A percentile compares a stretch with the other conserved stretches of the same genome.
Evolutionary conservation across 2,797 vertebrate species (phyloP).

Genomic region (Eulemur coronatus): DNA sequence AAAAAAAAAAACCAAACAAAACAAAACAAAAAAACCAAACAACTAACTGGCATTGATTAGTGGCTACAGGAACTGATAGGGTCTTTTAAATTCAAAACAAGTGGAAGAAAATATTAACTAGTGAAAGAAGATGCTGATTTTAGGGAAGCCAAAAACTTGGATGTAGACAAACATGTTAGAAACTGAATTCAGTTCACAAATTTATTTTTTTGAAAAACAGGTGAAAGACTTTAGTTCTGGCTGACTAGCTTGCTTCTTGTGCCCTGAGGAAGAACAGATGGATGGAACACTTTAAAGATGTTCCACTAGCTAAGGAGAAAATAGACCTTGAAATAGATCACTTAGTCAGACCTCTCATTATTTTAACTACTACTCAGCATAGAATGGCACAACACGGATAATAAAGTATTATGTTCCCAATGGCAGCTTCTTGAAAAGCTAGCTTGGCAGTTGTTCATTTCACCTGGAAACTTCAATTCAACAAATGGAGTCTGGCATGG

Average conservation of each 20-base stretch:
- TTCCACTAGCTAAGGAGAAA: constrained; percentile 56
- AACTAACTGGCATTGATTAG: background rate
- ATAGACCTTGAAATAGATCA: constrained; percentile 57
- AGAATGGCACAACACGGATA: constrained; percentile 8
- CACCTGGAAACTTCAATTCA: constrained; percentile 63
- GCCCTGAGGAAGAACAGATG: constrained; percentile 62
- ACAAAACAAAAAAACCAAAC: background rate
- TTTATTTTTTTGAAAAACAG: constrained; percentile 30
- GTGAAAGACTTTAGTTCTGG: constrained; percentile 50
- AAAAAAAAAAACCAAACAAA: background rate
- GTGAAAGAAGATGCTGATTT: constrained; percentile 1
- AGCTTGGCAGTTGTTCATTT: constrained; percentile 56
- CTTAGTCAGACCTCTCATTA: constrained; percentile 57
- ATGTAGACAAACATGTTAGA: constrained; percentile 17
- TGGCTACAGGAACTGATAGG: background rate
- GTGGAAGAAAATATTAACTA: background rate
- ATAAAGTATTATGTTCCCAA: constrained; percentile 49
- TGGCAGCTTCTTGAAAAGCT: constrained; percentile 47
- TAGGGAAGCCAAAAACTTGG: background rate
- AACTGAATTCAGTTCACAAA: constrained; percentile 14
- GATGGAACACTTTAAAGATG: constrained; percentile 17
- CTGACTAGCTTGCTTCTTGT: constrained; percentile 22
- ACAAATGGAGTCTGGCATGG: constrained; percentile 1
- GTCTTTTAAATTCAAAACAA: constrained; percentile 22
- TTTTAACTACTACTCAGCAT: constrained; percentile 48